Base-by-base conservation (phyloP, 2,113 vertebrate species). In the Danio rerio region DNA sequence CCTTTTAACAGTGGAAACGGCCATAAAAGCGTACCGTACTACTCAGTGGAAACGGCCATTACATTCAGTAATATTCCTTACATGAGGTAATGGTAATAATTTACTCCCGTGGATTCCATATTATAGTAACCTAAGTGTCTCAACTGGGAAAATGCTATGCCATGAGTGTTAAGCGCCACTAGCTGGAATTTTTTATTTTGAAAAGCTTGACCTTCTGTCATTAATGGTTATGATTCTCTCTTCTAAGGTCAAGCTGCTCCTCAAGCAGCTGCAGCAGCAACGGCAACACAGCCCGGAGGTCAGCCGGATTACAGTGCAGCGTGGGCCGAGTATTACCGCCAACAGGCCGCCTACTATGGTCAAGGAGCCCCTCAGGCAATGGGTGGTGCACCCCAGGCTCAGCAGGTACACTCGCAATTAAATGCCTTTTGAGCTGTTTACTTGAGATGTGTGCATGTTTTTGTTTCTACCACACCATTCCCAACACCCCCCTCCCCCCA, bases 281-380 rank as follows among this genome's bases (percentile, higher is more conserved):
- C 90, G 0, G 86, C 96, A 0, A 90, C 97, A 49, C 98, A 97
- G 6, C 95, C 98, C 0, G 96, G 96, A 13, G 96, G 95, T 21
- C 98, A 99, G 86, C 97, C 97, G 0, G 98, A 99, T 88, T 99
- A 99, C 89, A 99, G 96, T 10, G 97, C 97, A 0, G 98, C 98
- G 2, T 99, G 98, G 98, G 98, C 98, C 0, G 98, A 99, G 87
- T 99, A 99, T 92, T 99, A 99, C 91, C 90, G 98, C 83, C 98
- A 99, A 6, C 98, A 99, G 90, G 98, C 98, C 0, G 97, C 98
- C 0, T 99, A 99, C 89, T 99, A 99, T 0, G 97, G 98, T 81
- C 96, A 98, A 81, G 96, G 93, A 16, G 97, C 95, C 91, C 96
- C 98, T 18, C 97, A 98, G 93, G 91, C 94, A 79, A 97, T 99